A percentile compares a stretch with the other conserved stretches of the same genome.
phyloP scores from a whole-genome alignment of 1,140 invertebrate species.

The Lepidurus arcticus region DNA sequence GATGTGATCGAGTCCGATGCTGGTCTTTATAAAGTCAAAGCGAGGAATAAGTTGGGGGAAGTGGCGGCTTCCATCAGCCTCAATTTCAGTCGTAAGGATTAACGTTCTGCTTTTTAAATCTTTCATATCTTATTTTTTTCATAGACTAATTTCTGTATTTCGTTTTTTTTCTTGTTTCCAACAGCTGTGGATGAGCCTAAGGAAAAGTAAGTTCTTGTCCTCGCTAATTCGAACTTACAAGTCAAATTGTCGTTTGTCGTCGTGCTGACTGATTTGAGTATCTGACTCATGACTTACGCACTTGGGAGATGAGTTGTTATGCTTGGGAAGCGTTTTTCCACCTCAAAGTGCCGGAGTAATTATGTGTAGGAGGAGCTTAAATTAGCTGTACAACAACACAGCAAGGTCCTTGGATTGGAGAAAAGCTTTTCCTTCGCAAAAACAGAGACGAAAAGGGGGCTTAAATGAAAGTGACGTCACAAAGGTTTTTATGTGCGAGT shows the following conservation, averaged over 20 bases:
- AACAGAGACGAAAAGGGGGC: neutral
- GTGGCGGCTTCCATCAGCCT: conserved; percentile 96
- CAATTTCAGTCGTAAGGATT: conserved; percentile 93
- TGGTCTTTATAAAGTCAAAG: conserved; percentile 95
- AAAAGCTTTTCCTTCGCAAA: neutral
- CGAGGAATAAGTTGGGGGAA: conserved; percentile 95
- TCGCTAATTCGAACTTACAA: neutral
- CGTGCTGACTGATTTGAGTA: neutral
- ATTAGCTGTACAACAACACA: neutral
- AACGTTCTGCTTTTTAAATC: conserved; percentile 17
- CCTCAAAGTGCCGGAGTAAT: neutral
- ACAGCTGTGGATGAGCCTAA: conserved; percentile 73
- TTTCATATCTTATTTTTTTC: neutral
- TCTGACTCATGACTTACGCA: conserved; percentile 9
- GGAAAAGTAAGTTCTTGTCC: conserved; percentile 63
- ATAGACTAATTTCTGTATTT: conserved; percentile 29
- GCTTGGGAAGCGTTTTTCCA: neutral
- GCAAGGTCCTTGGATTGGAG: neutral
- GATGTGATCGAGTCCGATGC: conserved; percentile 93
- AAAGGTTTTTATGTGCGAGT: neutral
- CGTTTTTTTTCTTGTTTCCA: conserved; percentile 47
- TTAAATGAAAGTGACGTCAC: neutral
- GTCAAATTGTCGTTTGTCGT: neutral
- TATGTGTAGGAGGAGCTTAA: conserved; percentile 7
- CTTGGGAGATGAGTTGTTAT: conserved; percentile 1